phyloP scores from a whole-genome alignment of 2,797 vertebrate genomes.

The Smutsia temminckii region DNA sequence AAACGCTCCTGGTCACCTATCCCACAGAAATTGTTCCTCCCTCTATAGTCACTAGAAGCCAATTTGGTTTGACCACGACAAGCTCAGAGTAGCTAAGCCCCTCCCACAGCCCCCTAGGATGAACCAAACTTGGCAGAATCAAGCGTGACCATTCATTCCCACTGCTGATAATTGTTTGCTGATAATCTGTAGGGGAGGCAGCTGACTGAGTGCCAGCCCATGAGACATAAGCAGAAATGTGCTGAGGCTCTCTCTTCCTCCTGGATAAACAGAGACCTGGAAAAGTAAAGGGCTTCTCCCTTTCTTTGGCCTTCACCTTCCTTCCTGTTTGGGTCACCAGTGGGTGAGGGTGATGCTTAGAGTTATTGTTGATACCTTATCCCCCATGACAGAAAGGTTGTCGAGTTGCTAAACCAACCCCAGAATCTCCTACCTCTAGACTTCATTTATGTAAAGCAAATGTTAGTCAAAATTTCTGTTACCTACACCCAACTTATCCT shows the following conservation, averaged over 20 bases:
- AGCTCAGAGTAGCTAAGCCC: background rate
- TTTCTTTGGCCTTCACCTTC: background rate
- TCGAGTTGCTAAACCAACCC: background rate
- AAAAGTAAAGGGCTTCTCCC: background rate
- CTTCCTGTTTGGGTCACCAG: background rate
- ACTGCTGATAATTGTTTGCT: background rate
- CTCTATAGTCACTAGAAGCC: background rate
- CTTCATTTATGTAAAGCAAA: background rate
- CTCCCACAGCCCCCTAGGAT: background rate
- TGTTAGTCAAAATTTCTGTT: background rate
- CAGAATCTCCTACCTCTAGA: background rate
- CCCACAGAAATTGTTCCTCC: background rate
- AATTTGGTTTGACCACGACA: background rate
- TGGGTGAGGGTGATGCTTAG: background rate
- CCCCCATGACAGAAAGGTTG: background rate
- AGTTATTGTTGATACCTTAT: background rate
- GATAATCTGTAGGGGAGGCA: background rate
- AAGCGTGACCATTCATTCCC: too few relatives aligned
- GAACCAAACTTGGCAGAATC: background rate
- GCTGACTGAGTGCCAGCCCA: background rate
- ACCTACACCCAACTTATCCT: background rate
- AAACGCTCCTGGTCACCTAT: background rate
- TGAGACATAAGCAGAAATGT: background rate
- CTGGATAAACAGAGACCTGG: background rate
- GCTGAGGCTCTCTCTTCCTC: background rate